Conservation (phyloP, 2,797 vertebrate species). For the Gila robusta region DNA sequence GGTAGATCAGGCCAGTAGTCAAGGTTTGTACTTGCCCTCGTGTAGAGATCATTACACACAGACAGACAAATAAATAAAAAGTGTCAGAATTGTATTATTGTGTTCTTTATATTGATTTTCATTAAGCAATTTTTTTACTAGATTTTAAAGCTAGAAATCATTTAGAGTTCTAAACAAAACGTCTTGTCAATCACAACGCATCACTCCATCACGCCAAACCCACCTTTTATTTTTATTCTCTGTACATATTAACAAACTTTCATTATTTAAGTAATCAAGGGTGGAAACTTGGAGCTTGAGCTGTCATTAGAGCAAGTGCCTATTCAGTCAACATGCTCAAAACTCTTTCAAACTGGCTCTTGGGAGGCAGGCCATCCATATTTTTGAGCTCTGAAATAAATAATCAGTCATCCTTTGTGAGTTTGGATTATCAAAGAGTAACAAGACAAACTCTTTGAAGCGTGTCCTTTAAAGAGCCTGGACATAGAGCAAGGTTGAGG, state of each 20-base stretch:
- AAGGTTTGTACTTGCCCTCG: not conserved
- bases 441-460: slow-evolving; percentile 19
- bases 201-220: not conserved
- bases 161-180: not conserved
- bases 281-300: not conserved
- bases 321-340: not conserved
- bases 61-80: too few relatives aligned
- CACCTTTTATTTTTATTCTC: not conserved
- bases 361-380: not conserved
- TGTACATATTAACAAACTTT: not conserved
- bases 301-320: not conserved
- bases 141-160: too few relatives aligned
- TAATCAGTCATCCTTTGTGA: slow-evolving; percentile 8
- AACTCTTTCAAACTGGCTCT: not conserved
- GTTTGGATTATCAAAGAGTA: slow-evolving; percentile 19
- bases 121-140: too few relatives aligned
- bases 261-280: not conserved
- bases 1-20: not conserved
- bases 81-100: too few relatives aligned
- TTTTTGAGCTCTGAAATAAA: slow-evolving; percentile 19
- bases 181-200: too few relatives aligned
- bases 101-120: too few relatives aligned
- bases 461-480: slow-evolving; percentile 4
- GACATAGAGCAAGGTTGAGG: slow-evolving; percentile 24
- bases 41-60: too few relatives aligned